Conservation (phyloP, 2,113 vertebrate genomes). For the Melanocharis versteri region DNA sequence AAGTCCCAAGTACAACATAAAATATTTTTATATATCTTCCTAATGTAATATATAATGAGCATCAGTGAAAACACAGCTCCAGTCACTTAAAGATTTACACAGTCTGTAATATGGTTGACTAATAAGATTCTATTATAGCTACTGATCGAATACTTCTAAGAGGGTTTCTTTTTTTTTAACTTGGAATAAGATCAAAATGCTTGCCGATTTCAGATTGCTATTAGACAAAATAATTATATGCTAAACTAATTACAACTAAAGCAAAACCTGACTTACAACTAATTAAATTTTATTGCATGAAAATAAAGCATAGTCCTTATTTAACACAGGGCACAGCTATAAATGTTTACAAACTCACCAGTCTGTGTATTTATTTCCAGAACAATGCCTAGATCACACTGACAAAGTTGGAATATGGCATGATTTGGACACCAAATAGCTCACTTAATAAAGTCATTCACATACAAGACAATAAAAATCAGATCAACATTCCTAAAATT, state of each 20-base stretch:
- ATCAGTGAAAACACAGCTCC: conserved; percentile 5
- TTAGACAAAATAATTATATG: conserved; percentile 76
- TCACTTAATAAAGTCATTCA: conserved; percentile 34
- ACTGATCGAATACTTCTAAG: conserved; percentile 55
- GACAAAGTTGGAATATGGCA: conserved; percentile 43
- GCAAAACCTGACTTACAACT: conserved; percentile 73
- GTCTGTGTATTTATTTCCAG: conserved; percentile 52
- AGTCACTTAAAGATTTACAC: conserved; percentile 27
- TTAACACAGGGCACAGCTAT: conserved; percentile 59
- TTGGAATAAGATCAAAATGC: conserved; percentile 73
- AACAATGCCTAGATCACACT: conserved; percentile 50
- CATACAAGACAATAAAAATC: background rate
- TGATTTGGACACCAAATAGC: conserved; percentile 9
- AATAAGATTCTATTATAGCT: conserved; percentile 45
- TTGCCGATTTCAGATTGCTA: conserved; percentile 69
- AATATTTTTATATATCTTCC: background rate
- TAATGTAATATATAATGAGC: background rate
- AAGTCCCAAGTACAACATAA: background rate
- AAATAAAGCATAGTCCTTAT: conserved; percentile 67
- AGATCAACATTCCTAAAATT: background rate
- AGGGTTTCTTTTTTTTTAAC: conserved; percentile 4
- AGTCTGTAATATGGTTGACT: conserved; percentile 53
- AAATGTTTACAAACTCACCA: conserved; percentile 50
- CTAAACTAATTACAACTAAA: conserved; percentile 77
- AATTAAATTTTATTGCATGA: conserved; percentile 76